Evolutionary conservation across 30 jellyfish, hydroid and myxozoan species (phyloP).

Genomic region (Chironex yamaguchii): DNA sequence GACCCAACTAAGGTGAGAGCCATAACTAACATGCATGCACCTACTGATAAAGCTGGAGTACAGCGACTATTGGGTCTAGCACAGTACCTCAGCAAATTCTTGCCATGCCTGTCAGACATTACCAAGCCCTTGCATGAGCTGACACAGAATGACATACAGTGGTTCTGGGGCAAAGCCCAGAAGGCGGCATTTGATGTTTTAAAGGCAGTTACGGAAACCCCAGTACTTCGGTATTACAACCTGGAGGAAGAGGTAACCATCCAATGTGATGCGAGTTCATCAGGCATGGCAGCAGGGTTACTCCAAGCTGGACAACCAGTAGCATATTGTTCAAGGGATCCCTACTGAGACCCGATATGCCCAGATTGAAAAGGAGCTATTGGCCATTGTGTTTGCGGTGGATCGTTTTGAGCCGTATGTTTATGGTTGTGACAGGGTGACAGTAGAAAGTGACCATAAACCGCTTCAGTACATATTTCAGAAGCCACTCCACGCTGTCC

Average conservation of each 20-base stretch:
- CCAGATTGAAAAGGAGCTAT: constrained; percentile 41
- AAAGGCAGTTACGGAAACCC: constrained; percentile 22
- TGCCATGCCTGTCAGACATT: constrained; percentile 19
- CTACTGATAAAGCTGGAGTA: constrained; percentile 24
- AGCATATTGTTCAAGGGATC: constrained; percentile 28
- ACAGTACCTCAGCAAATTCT: constrained; percentile 2
- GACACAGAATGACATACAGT: constrained; percentile 23
- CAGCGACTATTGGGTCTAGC: constrained; percentile 18
- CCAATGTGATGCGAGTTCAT: constrained; percentile 29
- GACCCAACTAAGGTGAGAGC: constrained; percentile 41
- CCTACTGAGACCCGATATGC: constrained; percentile 23
- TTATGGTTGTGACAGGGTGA: constrained; percentile 7
- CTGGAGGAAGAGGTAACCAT: constrained; percentile 4
- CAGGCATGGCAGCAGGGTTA: constrained; percentile 36
- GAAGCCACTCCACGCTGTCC: constrained; percentile 37
- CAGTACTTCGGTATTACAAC: constrained; percentile 24
- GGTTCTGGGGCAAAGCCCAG: constrained; percentile 51
- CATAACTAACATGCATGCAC: constrained; percentile 46
- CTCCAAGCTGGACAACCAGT: constrained; percentile 34
- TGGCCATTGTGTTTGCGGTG: constrained; percentile 13
- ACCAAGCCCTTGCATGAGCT: constrained; percentile 7
- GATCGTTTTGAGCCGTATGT: constrained; percentile 14
- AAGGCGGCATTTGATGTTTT: constrained; percentile 6
- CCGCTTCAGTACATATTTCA: constrained; percentile 23
- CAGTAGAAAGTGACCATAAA: constrained; percentile 27